Evolutionary conservation across 2,888 invertebrate species (phyloP).

Genomic region (Sphinx pinastri): DNA sequence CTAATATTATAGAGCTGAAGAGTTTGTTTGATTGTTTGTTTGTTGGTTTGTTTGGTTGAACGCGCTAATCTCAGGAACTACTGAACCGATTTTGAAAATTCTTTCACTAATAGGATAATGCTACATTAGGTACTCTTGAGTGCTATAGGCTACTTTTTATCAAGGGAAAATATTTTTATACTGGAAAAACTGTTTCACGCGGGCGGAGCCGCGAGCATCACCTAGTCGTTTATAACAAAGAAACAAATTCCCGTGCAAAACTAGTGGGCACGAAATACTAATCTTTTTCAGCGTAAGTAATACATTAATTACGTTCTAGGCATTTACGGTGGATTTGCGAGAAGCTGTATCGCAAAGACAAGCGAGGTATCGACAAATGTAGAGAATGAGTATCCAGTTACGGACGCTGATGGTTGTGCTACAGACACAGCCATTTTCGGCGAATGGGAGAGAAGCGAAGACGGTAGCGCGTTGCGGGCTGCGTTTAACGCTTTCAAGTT

Average conservation of each 20-base stretch:
- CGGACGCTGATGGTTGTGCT: conserved; percentile 96
- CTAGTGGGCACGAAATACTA: background rate
- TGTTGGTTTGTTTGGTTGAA: too few relatives aligned
- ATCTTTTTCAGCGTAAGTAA: background rate
- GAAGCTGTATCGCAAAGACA: conserved; percentile 96
- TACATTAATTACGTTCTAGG: conserved; percentile 70
- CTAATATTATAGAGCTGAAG: too few relatives aligned
- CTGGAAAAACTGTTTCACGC: too few relatives aligned
- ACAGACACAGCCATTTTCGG: conserved; percentile 96
- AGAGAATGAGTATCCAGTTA: conserved; percentile 96
- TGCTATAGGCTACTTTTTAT: too few relatives aligned
- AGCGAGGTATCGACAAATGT: conserved; percentile 90
- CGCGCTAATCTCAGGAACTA: too few relatives aligned
- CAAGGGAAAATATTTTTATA: too few relatives aligned
- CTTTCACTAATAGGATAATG: too few relatives aligned
- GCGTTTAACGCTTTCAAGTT: conserved; percentile 97
- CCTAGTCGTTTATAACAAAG: background rate
- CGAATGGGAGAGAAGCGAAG: conserved; percentile 95
- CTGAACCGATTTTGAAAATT: too few relatives aligned
- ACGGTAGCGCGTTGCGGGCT: conserved; percentile 92
- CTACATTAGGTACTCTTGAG: too few relatives aligned
- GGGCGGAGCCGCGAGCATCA: too few relatives aligned
- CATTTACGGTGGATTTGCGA: conserved; percentile 96
- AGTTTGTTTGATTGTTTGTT: too few relatives aligned
- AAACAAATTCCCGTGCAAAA: background rate